These are phyloP conservation scores for Tipula confusa DNA, from an alignment of 2,888 invertebrate genomes.

Conservation along the genomic window DNA sequence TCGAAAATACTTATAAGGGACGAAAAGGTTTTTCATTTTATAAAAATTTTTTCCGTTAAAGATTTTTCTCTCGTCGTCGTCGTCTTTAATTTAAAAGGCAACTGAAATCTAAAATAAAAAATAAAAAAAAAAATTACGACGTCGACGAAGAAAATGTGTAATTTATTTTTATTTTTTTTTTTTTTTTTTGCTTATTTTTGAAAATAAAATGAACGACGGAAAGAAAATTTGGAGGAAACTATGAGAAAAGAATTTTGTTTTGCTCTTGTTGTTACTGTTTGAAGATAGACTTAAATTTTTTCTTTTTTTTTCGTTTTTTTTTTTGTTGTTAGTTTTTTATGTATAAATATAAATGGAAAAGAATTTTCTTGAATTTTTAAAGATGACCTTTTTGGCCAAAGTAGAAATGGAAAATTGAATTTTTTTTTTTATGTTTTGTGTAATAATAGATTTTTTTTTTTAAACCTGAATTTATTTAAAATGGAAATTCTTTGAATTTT, in stretches of 20 bases:
- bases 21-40: neutral
- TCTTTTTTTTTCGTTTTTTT: neutral
- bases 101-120: neutral
- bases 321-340: neutral
- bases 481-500: neutral
- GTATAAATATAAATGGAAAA: neutral
- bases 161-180: constrained; percentile 13
- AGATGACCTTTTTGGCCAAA: neutral
- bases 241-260: constrained; percentile 20
- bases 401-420: neutral
- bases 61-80: constrained; percentile 13
- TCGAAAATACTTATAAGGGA: constrained; percentile 20
- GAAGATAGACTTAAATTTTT: constrained; percentile 25
- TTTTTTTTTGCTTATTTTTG: neutral
- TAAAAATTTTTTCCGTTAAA: constrained; percentile 4
- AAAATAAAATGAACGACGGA: constrained; percentile 20
- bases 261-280: neutral
- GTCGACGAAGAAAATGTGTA: neutral
- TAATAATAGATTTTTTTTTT: neutral
- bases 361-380: constrained; percentile 20
- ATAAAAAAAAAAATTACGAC: neutral
- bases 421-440: neutral
- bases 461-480: neutral
- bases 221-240: constrained; percentile 3
- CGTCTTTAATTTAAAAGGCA: constrained; percentile 8